Percentiles rank a stretch among this genome's conserved stretches.
These are phyloP conservation scores for Clamator glandarius DNA, from an alignment of 2,797 vertebrate genomes.

Conservation along the genomic window DNA sequence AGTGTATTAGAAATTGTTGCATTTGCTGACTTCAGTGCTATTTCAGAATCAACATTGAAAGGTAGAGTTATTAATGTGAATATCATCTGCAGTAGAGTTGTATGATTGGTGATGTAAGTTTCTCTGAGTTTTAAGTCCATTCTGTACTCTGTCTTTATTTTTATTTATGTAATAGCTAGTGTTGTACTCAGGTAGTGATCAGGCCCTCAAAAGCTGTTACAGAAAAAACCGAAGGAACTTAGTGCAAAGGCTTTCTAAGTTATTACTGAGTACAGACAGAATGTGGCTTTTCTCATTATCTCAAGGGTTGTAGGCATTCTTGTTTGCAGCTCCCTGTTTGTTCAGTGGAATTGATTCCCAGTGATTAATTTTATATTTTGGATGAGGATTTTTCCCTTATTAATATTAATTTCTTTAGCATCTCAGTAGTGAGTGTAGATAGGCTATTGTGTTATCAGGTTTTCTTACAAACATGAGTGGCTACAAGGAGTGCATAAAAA, in stretches of 20 bases:
- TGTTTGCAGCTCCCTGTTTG: constrained; percentile 26
- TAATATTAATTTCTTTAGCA: constrained; percentile 14
- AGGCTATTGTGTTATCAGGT: neutral
- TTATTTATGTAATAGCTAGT: neutral
- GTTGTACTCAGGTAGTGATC: accelerated
- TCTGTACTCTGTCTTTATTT: neutral
- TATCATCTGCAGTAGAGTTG: neutral
- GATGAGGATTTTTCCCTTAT: constrained; percentile 27
- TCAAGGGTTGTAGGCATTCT: neutral
- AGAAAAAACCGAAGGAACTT: neutral
- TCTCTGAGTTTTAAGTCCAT: neutral
- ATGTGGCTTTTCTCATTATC: constrained; percentile 45
- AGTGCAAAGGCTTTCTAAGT: neutral
- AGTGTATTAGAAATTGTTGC: neutral
- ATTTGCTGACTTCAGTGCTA: neutral
- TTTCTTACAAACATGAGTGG: neutral
- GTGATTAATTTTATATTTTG: constrained; percentile 6
- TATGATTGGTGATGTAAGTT: neutral
- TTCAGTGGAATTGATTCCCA: constrained; percentile 9
- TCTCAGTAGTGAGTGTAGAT: neutral
- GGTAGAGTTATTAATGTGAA: neutral
- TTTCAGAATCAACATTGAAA: neutral
- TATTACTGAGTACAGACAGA: neutral
- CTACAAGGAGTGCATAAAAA: neutral
- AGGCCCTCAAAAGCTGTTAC: neutral